Percentiles rank a stretch among this genome's conserved stretches.
These are phyloP conservation scores for Moxostoma hubbsi DNA, from an alignment of 2,797 vertebrate species.

Conservation along the genomic window DNA sequence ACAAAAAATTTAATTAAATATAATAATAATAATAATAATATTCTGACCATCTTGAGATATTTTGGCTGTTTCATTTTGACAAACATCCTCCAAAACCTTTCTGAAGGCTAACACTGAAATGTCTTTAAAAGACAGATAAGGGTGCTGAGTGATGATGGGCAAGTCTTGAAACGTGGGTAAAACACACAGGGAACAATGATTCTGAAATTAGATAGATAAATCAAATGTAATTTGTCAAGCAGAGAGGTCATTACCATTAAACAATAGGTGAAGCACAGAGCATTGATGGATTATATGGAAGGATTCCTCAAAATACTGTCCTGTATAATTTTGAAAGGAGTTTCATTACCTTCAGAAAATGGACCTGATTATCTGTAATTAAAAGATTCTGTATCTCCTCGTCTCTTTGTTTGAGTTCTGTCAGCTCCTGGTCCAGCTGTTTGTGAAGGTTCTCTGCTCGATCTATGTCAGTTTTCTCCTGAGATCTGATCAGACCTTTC, in stretches of 20 bases:
- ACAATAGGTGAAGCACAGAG: too few relatives aligned
- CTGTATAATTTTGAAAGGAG: not conserved
- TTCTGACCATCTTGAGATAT: not conserved
- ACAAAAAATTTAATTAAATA: too few relatives aligned
- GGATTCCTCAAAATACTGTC: too few relatives aligned
- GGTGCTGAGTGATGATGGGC: not conserved
- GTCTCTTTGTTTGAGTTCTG: conserved; percentile 13
- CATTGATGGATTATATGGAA: too few relatives aligned
- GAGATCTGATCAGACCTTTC: conserved; percentile 28
- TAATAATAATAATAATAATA: too few relatives aligned
- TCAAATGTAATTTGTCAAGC: not conserved
- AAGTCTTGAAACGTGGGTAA: not conserved
- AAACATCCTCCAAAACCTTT: not conserved
- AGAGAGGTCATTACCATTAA: too few relatives aligned
- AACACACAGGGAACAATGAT: not conserved
- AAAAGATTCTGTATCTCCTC: not conserved
- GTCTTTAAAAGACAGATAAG: too few relatives aligned
- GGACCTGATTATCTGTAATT: not conserved
- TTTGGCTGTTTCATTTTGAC: conserved; percentile 4
- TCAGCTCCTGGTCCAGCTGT: conserved; percentile 26
- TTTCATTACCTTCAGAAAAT: not conserved
- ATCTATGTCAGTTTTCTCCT: conserved; percentile 32
- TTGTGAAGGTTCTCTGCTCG: conserved; percentile 24
- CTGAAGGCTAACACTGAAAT: too few relatives aligned
- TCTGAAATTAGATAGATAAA: conserved; percentile 1